Evolutionary conservation across 1,140 invertebrate genomes (phyloP).

Genomic region (Heliconius congener): DNA sequence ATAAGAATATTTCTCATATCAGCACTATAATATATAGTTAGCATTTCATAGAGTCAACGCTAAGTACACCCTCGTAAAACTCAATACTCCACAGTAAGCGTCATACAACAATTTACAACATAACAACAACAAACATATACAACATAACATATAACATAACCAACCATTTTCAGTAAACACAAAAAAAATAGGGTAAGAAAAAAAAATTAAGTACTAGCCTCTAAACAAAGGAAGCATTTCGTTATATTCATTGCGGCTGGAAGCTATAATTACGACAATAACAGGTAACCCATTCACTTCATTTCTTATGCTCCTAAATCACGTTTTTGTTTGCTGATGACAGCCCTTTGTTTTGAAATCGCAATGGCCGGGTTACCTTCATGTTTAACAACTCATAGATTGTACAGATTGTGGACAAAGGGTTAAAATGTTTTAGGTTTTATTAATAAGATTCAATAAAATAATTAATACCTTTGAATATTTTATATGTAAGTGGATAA

Average conservation of each 20-base stretch:
- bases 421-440: constrained; percentile 23
- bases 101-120: no score
- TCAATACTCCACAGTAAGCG: no score
- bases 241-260: constrained; percentile 46
- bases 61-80: no score
- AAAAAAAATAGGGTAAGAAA: background rate
- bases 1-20: no score
- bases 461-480: background rate
- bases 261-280: constrained; percentile 50
- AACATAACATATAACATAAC: no score
- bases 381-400: constrained; percentile 35
- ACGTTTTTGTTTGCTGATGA: constrained; percentile 70
- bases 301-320: constrained; percentile 67
- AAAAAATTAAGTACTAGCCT: background rate
- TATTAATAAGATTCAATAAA: constrained; percentile 8
- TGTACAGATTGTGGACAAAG: constrained; percentile 27
- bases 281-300: constrained; percentile 44
- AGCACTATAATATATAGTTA: no score
- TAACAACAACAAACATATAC: no score
- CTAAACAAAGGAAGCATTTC: constrained; percentile 44
- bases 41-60: no score
- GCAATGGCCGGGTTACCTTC: constrained; percentile 46
- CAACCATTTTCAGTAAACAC: background rate
- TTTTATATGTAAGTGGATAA: background rate
- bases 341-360: constrained; percentile 60